These are phyloP conservation scores for Cerastis rubricosa DNA, from an alignment of 2,888 invertebrate genomes.

Conservation along the genomic window DNA sequence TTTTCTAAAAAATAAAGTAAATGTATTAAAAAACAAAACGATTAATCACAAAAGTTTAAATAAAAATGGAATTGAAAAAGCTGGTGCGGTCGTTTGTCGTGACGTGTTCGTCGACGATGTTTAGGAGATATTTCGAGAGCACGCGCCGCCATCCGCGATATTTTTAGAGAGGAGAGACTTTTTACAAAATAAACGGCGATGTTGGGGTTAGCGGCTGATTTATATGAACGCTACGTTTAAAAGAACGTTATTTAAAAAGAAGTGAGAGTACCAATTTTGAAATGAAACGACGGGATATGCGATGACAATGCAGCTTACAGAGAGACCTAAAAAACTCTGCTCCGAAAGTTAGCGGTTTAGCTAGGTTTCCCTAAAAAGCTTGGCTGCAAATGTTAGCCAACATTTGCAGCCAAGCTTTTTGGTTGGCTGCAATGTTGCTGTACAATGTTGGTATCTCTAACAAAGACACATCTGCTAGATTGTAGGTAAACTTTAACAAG, in stretches of 20 bases:
- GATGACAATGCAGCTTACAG: not conserved
- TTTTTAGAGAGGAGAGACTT: conserved; percentile 89
- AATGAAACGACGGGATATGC: not conserved
- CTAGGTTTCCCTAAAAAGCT: not conserved
- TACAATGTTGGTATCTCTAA: conserved; percentile 12
- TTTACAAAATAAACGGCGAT: conserved; percentile 88
- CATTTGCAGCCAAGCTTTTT: too few species aligned
- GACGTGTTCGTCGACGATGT: conserved; percentile 79
- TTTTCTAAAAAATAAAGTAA: conserved; percentile 30
- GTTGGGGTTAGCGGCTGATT: conserved; percentile 82
- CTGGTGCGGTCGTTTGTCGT: conserved; percentile 67
- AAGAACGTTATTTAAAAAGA: conserved; percentile 41
- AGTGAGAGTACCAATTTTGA: conserved; percentile 14
- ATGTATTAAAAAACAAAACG: conserved; percentile 50
- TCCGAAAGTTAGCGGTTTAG: not conserved
- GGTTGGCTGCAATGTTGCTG: too few species aligned
- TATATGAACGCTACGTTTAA: conserved; percentile 72
- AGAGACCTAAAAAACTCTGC: not conserved
- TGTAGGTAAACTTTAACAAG: conserved; percentile 22
- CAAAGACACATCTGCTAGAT: conserved; percentile 6
- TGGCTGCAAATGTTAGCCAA: conserved; percentile 21
- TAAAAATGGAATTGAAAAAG: conserved; percentile 63
- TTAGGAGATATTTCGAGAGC: conserved; percentile 83
- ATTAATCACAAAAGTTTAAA: conserved; percentile 63
- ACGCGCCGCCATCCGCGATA: conserved; percentile 84